Conservation (phyloP, 1,140 invertebrate genomes). For the Meloidogyne exigua region DNA sequence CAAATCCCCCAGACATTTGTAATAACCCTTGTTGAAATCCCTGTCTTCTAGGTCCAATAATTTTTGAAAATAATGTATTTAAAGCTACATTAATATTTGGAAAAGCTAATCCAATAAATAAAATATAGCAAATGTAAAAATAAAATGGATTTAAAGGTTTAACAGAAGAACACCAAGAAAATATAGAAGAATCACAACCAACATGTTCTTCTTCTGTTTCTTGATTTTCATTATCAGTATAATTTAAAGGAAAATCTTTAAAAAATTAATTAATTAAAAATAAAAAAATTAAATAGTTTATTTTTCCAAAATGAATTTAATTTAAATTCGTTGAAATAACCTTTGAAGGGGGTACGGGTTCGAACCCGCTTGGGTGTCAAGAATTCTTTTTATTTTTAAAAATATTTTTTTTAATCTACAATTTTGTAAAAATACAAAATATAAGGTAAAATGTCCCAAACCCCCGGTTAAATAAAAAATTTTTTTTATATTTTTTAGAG, state of each 20-base stretch:
- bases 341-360: background rate
- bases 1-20: slow-evolving; percentile 41
- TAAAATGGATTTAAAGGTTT: slow-evolving; percentile 21
- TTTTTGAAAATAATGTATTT: slow-evolving; percentile 50
- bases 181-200: slow-evolving; percentile 35
- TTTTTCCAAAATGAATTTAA: no score
- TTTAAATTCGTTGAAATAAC: no score
- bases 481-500: no score
- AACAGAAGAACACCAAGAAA: slow-evolving; percentile 25
- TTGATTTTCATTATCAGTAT: background rate
- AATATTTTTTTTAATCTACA: no score
- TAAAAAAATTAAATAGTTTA: no score
- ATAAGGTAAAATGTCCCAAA: no score
- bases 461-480: no score
- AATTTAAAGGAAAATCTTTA: background rate
- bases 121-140: slow-evolving; percentile 36
- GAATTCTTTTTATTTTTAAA: no score
- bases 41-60: slow-evolving; percentile 45
- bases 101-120: slow-evolving; percentile 42
- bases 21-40: slow-evolving; percentile 49
- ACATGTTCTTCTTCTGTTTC: slow-evolving; percentile 23
- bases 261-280: background rate
- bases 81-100: slow-evolving; percentile 46
- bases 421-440: no score
- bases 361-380: background rate